Evolutionary conservation across 1,140 invertebrate genomes (phyloP), one percentile per base, ranked within the genome.

Genomic region (Brachionus calyciflorus): DNA sequence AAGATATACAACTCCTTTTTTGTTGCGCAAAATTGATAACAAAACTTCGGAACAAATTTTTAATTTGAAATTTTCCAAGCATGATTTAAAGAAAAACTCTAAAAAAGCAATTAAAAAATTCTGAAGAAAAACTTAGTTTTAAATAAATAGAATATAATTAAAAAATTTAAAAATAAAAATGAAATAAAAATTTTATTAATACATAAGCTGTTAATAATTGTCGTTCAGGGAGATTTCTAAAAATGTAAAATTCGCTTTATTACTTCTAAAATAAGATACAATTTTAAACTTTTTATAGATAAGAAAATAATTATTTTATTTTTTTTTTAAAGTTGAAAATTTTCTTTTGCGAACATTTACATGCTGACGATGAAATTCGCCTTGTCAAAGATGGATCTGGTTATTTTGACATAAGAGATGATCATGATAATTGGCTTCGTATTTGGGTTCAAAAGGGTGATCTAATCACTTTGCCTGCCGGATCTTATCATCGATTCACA

Each of bases 401-500:
- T 0, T 99, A 96, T 85, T 99, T 99, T 86, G 96, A 99, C 87
- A 93, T 98, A 0, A 87, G 96, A 57, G 91, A 95, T 85, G 85
- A 82, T 24, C 81, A 90, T n/a, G 94, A 99, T 81, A 84, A 90
- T 53, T 99, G 96, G 96, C 92, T 98, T 69, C 88, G 96, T 19
- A 94, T 99, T 68, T 86, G 90, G 80, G 91, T 96, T 0, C 83
- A 84, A 0, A 87, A 90, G 19, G 93, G 93, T 9, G 96, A 98
- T 86, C 86, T 98, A 82, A 89, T 99, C 41, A 89, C 97, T 75
- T 89, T 99, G 63, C 96, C 96, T 0, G 91, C 93, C 79, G 96
- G 96, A 69, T 96, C 98, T 79, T 99, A 98, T 85, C 96, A 99
- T 81, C 88, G 96, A 68, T 98, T 99, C 83, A 97, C 93, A 5